phyloP scores from a whole-genome alignment of 1,140 invertebrate genomes.

The Cephus cinctus region DNA sequence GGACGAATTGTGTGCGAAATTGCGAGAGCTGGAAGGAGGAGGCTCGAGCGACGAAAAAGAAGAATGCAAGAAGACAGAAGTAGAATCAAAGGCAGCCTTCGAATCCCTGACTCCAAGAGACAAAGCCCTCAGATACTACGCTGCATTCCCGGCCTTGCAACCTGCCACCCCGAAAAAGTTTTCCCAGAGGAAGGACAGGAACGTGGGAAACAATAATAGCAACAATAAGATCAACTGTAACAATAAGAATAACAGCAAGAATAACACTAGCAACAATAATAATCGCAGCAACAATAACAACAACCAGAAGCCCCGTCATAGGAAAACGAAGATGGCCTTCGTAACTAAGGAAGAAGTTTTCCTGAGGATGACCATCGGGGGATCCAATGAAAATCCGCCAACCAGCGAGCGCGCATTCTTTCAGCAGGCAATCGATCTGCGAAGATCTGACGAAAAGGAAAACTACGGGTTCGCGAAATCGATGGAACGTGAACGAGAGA shows the following conservation, averaged over 20 bases:
- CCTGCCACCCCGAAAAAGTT: conserved; percentile 45
- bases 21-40: conserved; percentile 45
- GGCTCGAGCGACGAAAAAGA: conserved; percentile 37
- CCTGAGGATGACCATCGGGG: background rate
- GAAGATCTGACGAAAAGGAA: conserved; percentile 36
- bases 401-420: background rate
- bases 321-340: conserved; percentile 43
- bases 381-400: background rate
- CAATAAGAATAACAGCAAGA: conserved; percentile 31
- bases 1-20: conserved; percentile 49
- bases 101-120: conserved; percentile 47
- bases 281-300: conserved; percentile 20
- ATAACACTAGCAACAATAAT: conserved; percentile 33
- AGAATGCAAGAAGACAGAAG: conserved; percentile 34
- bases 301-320: conserved; percentile 35
- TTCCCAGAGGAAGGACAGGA: conserved; percentile 34
- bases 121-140: conserved; percentile 50
- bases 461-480: conserved; percentile 47
- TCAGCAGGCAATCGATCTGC: conserved; percentile 31
- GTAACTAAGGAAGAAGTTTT: conserved; percentile 30
- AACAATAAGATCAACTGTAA: conserved; percentile 18
- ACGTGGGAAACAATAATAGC: conserved; percentile 32
- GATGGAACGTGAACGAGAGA: conserved; percentile 47
- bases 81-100: conserved; percentile 32
- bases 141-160: conserved; percentile 52